phyloP scores from a whole-genome alignment of 2,113 vertebrate genomes.

The Corythornis cristatus region DNA sequence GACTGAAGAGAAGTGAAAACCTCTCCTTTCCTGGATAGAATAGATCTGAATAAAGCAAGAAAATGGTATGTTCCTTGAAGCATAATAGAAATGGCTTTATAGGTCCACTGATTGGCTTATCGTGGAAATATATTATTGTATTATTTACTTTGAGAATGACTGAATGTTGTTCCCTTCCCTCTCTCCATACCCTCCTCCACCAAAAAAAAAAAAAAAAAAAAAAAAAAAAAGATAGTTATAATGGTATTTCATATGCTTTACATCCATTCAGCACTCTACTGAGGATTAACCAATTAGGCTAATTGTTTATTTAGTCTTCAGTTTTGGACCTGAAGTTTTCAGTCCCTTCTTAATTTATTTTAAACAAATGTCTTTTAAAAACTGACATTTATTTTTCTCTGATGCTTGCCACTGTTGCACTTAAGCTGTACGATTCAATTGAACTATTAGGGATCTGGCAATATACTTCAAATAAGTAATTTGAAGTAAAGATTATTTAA shows the following conservation, averaged over 20 bases:
- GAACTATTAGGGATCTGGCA: neutral
- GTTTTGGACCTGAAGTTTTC: neutral
- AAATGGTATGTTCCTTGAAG: neutral
- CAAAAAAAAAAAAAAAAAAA: neutral
- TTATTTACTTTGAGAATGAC: neutral
- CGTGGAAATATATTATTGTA: neutral
- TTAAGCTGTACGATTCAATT: neutral
- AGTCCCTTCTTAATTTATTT: neutral
- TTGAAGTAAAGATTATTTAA: neutral
- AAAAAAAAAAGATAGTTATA: neutral
- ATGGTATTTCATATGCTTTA: neutral
- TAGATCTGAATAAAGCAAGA: neutral
- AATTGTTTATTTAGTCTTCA: neutral
- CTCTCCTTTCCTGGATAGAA: neutral
- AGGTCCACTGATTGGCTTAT: neutral
- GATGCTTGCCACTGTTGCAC: neutral
- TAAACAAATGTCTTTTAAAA: neutral
- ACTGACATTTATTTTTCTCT: neutral
- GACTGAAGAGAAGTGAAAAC: neutral
- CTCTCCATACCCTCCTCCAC: no score
- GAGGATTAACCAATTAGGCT: neutral
- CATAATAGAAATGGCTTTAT: neutral
- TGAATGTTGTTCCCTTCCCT: neutral
- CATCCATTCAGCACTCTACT: neutral
- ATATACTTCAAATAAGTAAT: neutral